These are phyloP conservation scores for Acanthosepion pharaonis DNA, from an alignment of 2,888 invertebrate species.

Conservation along the genomic window DNA sequence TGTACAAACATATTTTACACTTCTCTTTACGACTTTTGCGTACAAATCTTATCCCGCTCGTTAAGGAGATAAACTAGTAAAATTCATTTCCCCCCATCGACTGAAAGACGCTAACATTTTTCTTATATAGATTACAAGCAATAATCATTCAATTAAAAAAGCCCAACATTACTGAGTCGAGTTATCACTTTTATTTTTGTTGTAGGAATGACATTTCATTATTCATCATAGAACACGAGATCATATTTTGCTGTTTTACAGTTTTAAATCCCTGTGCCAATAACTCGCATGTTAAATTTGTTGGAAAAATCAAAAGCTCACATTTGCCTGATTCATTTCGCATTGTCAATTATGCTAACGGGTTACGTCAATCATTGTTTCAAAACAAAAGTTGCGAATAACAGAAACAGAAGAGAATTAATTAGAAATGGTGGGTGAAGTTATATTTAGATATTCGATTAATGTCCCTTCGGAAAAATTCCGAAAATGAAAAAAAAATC, in stretches of 20 bases:
- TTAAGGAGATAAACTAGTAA: neutral
- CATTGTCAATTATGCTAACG: neutral
- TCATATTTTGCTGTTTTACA: neutral
- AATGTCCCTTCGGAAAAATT: too few species aligned
- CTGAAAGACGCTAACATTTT: too few species aligned
- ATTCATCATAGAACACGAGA: neutral
- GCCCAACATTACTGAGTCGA: accelerated
- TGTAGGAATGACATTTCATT: neutral
- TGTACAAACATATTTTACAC: too few species aligned
- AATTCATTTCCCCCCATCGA: neutral
- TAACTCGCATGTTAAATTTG: neutral
- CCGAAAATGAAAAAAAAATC: too few species aligned
- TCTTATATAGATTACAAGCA: too few species aligned
- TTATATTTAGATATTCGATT: too few species aligned
- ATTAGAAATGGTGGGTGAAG: too few species aligned
- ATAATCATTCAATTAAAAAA: neutral
- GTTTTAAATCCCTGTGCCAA: neutral
- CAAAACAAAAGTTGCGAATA: too few species aligned
- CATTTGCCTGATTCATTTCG: neutral
- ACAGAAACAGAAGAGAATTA: too few species aligned
- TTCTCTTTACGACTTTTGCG: too few species aligned
- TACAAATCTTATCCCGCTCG: too few species aligned
- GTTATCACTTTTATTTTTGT: neutral
- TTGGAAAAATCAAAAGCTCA: neutral
- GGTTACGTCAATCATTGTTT: too few species aligned